Evolutionary conservation across 92 coral and sea anemone species (phyloP).

Genomic region (Desmophyllum pertusum): DNA sequence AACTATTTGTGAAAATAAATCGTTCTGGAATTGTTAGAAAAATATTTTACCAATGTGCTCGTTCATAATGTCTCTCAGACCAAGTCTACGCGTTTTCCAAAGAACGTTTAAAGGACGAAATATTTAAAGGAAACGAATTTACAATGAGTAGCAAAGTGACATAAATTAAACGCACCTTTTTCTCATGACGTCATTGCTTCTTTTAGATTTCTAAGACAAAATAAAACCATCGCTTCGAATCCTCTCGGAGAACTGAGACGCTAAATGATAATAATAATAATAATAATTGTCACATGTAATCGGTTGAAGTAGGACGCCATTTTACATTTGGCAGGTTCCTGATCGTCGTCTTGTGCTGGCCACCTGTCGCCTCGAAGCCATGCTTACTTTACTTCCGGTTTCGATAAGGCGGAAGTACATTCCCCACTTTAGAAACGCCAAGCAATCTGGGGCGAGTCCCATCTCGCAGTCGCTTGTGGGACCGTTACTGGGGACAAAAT

Average conservation of each 20-base stretch:
- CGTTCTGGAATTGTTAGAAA: not conserved
- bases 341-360: not conserved
- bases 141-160: not conserved
- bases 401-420: not conserved
- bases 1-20: not conserved
- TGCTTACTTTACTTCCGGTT: slow-evolving; percentile 12
- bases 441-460: too few relatives aligned
- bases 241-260: not conserved
- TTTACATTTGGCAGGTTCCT: slow-evolving; percentile 29
- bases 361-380: slow-evolving; percentile 21
- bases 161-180: not conserved
- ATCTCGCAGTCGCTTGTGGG: too few relatives aligned
- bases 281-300: not conserved
- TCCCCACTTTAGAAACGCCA: too few relatives aligned
- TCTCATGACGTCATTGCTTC: slow-evolving; percentile 23
- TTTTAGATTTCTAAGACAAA: not conserved
- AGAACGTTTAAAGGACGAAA: not conserved
- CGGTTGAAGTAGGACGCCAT: slow-evolving; percentile 25
- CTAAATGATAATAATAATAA: not conserved
- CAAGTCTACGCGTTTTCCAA: not conserved
- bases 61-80: not conserved
- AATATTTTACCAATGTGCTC: not conserved
- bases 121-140: not conserved
- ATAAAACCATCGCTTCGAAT: not conserved
- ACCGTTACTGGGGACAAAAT: too few relatives aligned